Conservation (phyloP, 1,140 invertebrate genomes). For the Cherax quadricarinatus region DNA sequence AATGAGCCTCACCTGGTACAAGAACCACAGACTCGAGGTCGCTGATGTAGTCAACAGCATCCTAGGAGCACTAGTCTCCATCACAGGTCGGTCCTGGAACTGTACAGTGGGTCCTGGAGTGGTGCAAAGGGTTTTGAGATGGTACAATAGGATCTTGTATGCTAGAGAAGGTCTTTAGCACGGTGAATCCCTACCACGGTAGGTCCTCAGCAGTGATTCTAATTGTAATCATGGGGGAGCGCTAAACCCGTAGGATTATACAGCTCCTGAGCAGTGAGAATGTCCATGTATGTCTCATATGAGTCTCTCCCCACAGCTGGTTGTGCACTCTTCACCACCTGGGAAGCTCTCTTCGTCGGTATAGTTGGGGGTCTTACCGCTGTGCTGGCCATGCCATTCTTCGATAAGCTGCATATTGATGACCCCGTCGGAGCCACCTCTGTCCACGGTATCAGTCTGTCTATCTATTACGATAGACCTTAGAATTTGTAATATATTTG, state of each 20-base stretch:
- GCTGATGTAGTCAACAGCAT: slow-evolving; percentile 93
- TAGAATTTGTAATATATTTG: too few relatives aligned
- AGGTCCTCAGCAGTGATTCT: too few relatives aligned
- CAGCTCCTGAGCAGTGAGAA: too few relatives aligned
- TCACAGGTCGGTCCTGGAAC: slow-evolving; percentile 83
- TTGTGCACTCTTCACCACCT: slow-evolving; percentile 90
- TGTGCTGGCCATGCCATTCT: slow-evolving; percentile 83
- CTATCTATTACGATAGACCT: too few relatives aligned
- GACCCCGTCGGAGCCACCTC: slow-evolving; percentile 94
- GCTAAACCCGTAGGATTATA: too few relatives aligned
- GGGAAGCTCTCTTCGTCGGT: slow-evolving; percentile 91
- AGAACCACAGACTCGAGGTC: slow-evolving; percentile 87
- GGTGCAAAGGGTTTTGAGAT: background rate
- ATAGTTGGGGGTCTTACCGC: slow-evolving; percentile 86
- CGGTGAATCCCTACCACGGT: too few relatives aligned
- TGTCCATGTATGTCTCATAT: too few relatives aligned
- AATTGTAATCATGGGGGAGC: too few relatives aligned
- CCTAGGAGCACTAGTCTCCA: slow-evolving; percentile 88
- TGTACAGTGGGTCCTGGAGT: background rate
- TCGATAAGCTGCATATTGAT: slow-evolving; percentile 88
- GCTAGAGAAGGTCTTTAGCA: too few relatives aligned
- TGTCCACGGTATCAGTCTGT: slow-evolving; percentile 83
- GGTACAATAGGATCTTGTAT: background rate
- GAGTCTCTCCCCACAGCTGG: slow-evolving; percentile 81
- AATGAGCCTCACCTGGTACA: slow-evolving; percentile 83